These are phyloP conservation scores for Danio choprae DNA, from an alignment of 2,797 vertebrate genomes.

Conservation along the genomic window DNA sequence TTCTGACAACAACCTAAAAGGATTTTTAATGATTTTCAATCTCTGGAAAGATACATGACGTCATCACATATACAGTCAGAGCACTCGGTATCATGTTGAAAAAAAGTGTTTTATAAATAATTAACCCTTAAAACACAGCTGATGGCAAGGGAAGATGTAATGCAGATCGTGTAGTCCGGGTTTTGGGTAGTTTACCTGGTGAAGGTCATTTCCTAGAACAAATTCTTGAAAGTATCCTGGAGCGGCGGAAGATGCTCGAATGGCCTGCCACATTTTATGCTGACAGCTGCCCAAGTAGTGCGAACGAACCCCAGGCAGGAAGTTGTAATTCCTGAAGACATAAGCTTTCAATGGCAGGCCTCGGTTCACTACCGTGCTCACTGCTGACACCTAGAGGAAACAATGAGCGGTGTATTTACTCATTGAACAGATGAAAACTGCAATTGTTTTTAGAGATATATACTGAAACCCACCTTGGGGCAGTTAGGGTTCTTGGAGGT, in stretches of 20 bases:
- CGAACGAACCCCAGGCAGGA: constrained; percentile 89
- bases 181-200: constrained; percentile 81
- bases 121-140: background rate
- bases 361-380: constrained; percentile 94
- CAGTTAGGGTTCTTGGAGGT: constrained; percentile 89
- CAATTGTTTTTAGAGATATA: background rate
- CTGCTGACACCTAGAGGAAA: constrained; percentile 90
- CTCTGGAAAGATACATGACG: background rate
- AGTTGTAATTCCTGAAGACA: constrained; percentile 94
- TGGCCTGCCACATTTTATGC: constrained; percentile 95
- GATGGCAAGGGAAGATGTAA: background rate
- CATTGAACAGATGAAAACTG: background rate
- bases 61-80: constrained; percentile 2
- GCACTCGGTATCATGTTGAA: background rate
- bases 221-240: constrained; percentile 97
- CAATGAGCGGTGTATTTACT: background rate
- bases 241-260: constrained; percentile 94
- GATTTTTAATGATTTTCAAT: constrained; percentile 35
- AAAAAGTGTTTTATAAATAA: background rate
- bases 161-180: background rate
- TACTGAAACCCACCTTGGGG: constrained; percentile 85
- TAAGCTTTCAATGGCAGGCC: constrained; percentile 91
- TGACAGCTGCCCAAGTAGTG: constrained; percentile 91
- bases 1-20: constrained; percentile 9
- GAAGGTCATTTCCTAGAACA: constrained; percentile 89